Percentiles rank a stretch among this genome's conserved stretches.
Evolutionary conservation across 2,888 invertebrate species (phyloP).

Genomic region (Chalcosyrphus nemorum): DNA sequence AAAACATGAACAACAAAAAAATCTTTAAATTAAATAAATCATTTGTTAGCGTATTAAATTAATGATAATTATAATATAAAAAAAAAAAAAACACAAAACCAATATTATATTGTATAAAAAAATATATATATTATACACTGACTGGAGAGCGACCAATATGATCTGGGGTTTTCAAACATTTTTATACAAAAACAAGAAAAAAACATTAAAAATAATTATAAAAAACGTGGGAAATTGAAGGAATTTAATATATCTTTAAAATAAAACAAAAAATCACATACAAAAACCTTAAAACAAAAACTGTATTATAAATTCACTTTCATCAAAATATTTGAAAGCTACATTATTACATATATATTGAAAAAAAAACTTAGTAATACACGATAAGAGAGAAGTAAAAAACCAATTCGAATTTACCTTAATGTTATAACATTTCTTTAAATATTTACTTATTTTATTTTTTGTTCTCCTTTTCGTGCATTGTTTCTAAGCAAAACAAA

Average conservation of each 20-base stretch:
- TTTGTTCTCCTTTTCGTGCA: constrained; percentile 11
- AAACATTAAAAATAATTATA: constrained; percentile 52
- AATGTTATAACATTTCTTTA: constrained; percentile 73
- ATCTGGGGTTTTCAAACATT: constrained; percentile 81
- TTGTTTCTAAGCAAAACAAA: constrained; percentile 40
- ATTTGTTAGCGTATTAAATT: constrained; percentile 70
- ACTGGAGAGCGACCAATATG: constrained; percentile 82
- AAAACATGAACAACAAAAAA: constrained; percentile 35
- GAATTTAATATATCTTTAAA: constrained; percentile 70
- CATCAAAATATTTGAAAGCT: constrained; percentile 63
- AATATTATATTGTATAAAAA: constrained; percentile 70
- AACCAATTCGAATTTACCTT: constrained; percentile 74
- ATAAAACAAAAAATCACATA: constrained; percentile 37
- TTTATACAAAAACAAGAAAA: constrained; percentile 73
- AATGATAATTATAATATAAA: constrained; percentile 68
- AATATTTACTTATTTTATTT: too few species aligned
- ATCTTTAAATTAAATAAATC: constrained; percentile 44
- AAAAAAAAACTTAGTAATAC: constrained; percentile 45
- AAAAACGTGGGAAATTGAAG: constrained; percentile 63
- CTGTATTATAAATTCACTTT: constrained; percentile 67
- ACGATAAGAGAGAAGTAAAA: constrained; percentile 61
- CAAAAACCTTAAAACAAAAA: constrained; percentile 48
- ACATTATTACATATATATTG: constrained; percentile 65
- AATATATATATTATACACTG: constrained; percentile 76
- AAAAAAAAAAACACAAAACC: constrained; percentile 64